phyloP scores from a whole-genome alignment of 2,797 vertebrate genomes.

The Melanotaenia boesemani region DNA sequence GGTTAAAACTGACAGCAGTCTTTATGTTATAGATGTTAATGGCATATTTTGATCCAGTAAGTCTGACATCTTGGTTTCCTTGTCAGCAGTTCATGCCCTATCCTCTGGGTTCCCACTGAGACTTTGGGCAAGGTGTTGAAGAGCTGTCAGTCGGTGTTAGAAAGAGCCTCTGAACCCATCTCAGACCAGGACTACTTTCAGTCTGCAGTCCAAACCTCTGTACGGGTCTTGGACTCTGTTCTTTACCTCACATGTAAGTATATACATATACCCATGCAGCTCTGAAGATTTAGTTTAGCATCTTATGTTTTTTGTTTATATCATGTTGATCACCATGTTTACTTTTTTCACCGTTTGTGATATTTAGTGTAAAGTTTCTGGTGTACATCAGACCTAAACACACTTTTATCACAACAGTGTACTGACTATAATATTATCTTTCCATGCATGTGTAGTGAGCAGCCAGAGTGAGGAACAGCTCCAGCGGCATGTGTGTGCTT shows the following conservation, averaged over 20 bases:
- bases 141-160: slow-evolving; percentile 86
- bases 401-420: not conserved
- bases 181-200: slow-evolving; percentile 63
- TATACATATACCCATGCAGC: not conserved
- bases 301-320: not conserved
- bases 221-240: slow-evolving; percentile 89
- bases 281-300: not conserved
- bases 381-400: not conserved
- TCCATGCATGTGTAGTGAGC: slow-evolving; percentile 78
- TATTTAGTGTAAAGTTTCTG: not conserved
- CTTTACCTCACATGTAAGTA: slow-evolving; percentile 89
- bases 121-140: slow-evolving; percentile 83
- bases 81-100: slow-evolving; percentile 52
- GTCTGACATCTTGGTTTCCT: not conserved
- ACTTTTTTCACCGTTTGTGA: not conserved
- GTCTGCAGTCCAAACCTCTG: slow-evolving; percentile 78
- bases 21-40: not conserved
- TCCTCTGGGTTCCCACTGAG: slow-evolving; percentile 87
- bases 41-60: not conserved
- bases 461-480: slow-evolving; percentile 78
- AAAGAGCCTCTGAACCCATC: slow-evolving; percentile 60
- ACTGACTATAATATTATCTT: not conserved
- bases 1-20: not conserved
- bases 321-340: accelerated
- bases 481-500: slow-evolving; percentile 84